Base-by-base conservation (phyloP, 2,888 invertebrate genomes). In the Melanostoma mellinum region DNA sequence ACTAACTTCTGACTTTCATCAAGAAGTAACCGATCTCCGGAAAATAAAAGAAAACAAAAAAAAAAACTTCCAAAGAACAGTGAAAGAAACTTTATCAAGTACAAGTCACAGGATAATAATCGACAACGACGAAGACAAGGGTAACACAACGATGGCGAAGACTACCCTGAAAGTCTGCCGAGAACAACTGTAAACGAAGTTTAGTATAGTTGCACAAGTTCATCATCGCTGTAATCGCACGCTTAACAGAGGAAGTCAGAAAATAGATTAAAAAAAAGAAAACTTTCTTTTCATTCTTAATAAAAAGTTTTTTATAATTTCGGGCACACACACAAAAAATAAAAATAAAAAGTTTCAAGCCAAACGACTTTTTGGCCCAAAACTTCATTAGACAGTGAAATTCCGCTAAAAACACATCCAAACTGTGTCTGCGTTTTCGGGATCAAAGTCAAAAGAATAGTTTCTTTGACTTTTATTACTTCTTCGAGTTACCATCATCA, bases 61-160 rank as follows among this genome's bases (percentile, higher is more conserved):
- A 68, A 63, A 68, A 78, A 81, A 81, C 67, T 74, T 84, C 71
- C 3, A 65, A 79, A 74, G 79, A 84, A 84, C 78, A 84, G 79
- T 76, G 77, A 79, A 84, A 79, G 79, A 84, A 84, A 84, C 74
- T 78, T 84, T 79, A 79, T 67, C 79, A 84, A 82, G 77, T 78
- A 69, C 74, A 78, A 84, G 74, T 75, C 79, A 56, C 65, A 72
- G 84, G 79, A 84, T 79, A 84, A 79, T 71, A 84, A 84, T 73
- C 55, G 60, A 65, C 74, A 32, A 63, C 63, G 8, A 67, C 40
- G 53, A 78, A 40, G 63, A 58, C 68, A 44, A 71, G 53, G 33
- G 20, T 20, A 46, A 40, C n/a, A 48, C 63, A 50, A 55, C 35
- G 65, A 65, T 56, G 48, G 50, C 6, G 55, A 78, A 42, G 30